These are phyloP conservation scores for Drosophila longiperda DNA, from an alignment of 2,888 invertebrate genomes.

Conservation along the genomic window DNA sequence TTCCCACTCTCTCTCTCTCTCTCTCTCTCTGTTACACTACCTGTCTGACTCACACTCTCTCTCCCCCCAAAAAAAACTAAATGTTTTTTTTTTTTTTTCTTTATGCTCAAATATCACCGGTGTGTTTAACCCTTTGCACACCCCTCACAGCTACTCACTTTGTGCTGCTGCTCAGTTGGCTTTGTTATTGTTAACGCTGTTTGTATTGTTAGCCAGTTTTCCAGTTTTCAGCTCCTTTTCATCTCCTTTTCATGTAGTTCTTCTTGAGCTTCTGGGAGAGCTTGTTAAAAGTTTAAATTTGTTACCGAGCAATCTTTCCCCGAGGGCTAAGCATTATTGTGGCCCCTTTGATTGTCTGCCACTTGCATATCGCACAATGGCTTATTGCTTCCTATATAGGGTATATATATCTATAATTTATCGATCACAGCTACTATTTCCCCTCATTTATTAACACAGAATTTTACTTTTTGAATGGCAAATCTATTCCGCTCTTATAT, in stretches of 20 bases:
- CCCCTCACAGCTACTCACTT: constrained; percentile 9
- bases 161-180: constrained; percentile 39
- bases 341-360: constrained; percentile 40
- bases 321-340: constrained; percentile 31
- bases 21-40: background rate
- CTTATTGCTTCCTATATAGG: background rate
- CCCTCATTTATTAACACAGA: background rate
- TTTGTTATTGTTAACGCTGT: constrained; percentile 61
- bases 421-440: background rate
- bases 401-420: background rate
- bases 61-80: background rate
- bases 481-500: background rate
- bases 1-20: background rate
- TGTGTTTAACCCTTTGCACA: constrained; percentile 35
- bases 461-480: background rate
- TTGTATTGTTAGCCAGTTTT: constrained; percentile 60
- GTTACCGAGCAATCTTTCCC: constrained; percentile 24
- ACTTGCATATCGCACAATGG: constrained; percentile 21
- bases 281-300: constrained; percentile 28
- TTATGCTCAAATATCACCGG: constrained; percentile 29
- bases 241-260: background rate
- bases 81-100: background rate
- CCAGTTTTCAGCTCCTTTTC: constrained; percentile 37
- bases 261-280: constrained; percentile 1
- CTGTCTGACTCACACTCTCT: constrained; percentile 6